phyloP scores from a whole-genome alignment of 1,140 invertebrate genomes.

The Drosophila mojavensis region DNA sequence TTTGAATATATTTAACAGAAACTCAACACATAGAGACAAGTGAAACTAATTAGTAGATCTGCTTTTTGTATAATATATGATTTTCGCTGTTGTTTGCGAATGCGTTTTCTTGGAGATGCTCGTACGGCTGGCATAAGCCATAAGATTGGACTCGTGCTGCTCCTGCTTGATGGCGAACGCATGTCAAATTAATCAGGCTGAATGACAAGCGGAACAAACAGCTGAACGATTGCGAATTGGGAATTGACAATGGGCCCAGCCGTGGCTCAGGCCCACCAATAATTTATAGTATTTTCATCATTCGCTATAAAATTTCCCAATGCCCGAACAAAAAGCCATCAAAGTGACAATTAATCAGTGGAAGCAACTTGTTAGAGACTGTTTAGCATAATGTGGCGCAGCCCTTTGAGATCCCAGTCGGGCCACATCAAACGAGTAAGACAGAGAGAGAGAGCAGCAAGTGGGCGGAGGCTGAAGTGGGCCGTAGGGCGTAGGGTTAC shows the following conservation, averaged over 20 bases:
- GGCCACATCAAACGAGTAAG: constrained; percentile 28
- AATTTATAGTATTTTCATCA: constrained; percentile 3
- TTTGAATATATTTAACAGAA: too few species aligned
- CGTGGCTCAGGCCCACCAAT: not conserved
- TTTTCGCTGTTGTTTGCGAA: not conserved
- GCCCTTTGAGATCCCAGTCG: not conserved
- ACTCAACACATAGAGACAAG: too few species aligned
- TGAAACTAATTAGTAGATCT: too few species aligned
- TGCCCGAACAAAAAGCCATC: constrained; percentile 17
- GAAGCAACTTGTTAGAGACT: constrained; percentile 4
- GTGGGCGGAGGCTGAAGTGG: not conserved
- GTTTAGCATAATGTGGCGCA: constrained; percentile 20
- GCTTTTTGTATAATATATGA: not conserved
- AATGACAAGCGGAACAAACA: constrained; percentile 34
- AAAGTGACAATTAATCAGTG: constrained; percentile 28
- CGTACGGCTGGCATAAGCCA: not conserved
- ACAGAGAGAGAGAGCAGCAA: not conserved
- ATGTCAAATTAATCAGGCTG: constrained; percentile 36
- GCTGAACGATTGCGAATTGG: not conserved
- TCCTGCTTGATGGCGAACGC: constrained; percentile 9
- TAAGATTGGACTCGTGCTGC: constrained; percentile 3
- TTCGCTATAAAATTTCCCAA: not conserved
- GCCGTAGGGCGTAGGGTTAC: constrained; percentile 4
- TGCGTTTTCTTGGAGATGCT: not conserved
- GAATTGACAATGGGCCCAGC: constrained; percentile 2